A percentile compares a stretch with the other conserved stretches of the same genome.
Evolutionary conservation across 2,113 vertebrate species (phyloP).

Genomic region (Nothoprocta perdicaria): DNA sequence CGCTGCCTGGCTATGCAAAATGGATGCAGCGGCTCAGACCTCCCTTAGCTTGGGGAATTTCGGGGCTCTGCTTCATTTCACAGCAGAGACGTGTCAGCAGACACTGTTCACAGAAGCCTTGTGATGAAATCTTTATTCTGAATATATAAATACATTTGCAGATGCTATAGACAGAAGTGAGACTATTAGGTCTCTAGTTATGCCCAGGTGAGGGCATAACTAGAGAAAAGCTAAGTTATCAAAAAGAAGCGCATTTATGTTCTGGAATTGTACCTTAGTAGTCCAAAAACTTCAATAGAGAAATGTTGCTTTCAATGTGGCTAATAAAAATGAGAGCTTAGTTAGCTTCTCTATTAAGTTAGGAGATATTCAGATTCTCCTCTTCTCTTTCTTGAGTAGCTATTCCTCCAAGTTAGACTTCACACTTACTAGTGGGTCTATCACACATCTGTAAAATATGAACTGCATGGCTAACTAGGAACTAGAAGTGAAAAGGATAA

Average conservation of each 20-base stretch:
- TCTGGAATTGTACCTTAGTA: background rate
- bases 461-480: background rate
- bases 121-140: background rate
- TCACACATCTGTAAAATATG: background rate
- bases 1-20: background rate
- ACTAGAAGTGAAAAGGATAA: slow-evolving; percentile 9
- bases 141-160: background rate
- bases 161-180: background rate
- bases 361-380: background rate
- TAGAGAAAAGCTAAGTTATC: background rate
- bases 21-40: background rate
- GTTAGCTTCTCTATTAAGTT: background rate
- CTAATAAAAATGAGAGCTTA: background rate
- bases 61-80: background rate
- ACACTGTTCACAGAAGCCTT: background rate
- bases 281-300: background rate
- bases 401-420: background rate
- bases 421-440: background rate
- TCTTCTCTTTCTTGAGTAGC: background rate
- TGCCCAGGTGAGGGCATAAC: background rate
- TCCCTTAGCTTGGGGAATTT: background rate
- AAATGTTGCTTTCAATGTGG: background rate
- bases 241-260: background rate
- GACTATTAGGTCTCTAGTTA: slow-evolving; percentile 1
- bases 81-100: background rate